Conservation (phyloP, 2,888 invertebrate species). For the Rhopalosiphum nymphaeae region DNA sequence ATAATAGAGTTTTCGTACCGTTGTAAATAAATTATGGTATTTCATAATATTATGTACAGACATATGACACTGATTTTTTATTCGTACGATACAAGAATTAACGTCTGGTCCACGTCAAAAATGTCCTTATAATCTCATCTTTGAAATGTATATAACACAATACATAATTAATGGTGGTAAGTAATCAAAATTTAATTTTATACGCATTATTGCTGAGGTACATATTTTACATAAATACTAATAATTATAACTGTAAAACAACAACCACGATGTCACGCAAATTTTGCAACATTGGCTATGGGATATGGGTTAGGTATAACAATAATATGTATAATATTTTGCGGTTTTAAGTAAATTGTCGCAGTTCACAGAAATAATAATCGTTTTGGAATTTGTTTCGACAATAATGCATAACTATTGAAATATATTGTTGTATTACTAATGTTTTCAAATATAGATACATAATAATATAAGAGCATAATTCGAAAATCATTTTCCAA, state of each 20-base stretch:
- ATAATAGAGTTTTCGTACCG: too few relatives aligned
- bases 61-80: too few relatives aligned
- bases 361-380: background rate
- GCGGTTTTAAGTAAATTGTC: background rate
- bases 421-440: background rate
- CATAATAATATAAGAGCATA: background rate
- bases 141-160: background rate
- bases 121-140: too few relatives aligned
- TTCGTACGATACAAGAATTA: too few relatives aligned
- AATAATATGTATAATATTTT: background rate
- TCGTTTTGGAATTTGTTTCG: background rate
- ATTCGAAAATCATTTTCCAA: background rate
- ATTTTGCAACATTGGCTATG: background rate
- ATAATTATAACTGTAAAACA: background rate
- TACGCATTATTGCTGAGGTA: background rate
- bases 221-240: background rate
- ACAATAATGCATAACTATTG: background rate
- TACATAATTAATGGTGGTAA: background rate
- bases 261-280: too few relatives aligned
- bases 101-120: too few relatives aligned
- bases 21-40: too few relatives aligned
- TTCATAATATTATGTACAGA: too few relatives aligned
- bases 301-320: too few relatives aligned
- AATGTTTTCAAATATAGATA: background rate
- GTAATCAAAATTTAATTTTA: background rate